Evolutionary conservation across 30 jellyfish, hydroid and myxozoan genomes (phyloP), one percentile per base, ranked within the genome.

Genomic region (Mastigias papua): DNA sequence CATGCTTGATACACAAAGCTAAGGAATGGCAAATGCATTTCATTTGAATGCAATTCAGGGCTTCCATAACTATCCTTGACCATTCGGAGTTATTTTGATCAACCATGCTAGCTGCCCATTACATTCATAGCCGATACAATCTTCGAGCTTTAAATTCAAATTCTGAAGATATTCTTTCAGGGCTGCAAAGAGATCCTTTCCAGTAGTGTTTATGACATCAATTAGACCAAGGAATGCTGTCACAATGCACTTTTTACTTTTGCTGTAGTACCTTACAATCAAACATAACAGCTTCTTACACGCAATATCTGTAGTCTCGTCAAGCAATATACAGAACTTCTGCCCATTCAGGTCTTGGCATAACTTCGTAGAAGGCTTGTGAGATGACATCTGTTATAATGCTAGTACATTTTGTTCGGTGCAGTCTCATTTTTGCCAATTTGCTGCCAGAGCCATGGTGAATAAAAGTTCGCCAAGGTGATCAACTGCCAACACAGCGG

Each of bases 11-110:
- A 73, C 95, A 88, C 80, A 80, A 69, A 17, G 94, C 97, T 48
- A 89, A 72, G 20, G 95, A 89, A 49, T 89, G 97, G 69, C 97
- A 89, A 34, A 89, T 81, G 46, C 95, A 89, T 73, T 81, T 89
- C 86, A 80, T 34, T 54, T 48, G 91, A 29, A 89, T 35, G 70
- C 97, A 89, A 37, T 72, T 70, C 48, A 91, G 95, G 25, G 97
- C 37, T 34, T 19, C 86, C 50, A 42, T 75, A 30, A 42, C 28
- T 42, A 89, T 71, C 64, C 95, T 80, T 8, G 95, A 60, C 92
- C 97, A 90, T 5, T 80, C 91, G 22, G 95, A 89, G 80, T 89
- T 82, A 31, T 82, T 76, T 37, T 81, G 82, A 27, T 93, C 96
- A 17, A 86, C 88, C 97, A 84, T 91, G 35, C 13, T 78, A n/a